phyloP scores from a whole-genome alignment of 2,888 invertebrate genomes.

The Parnassius smintheus region DNA sequence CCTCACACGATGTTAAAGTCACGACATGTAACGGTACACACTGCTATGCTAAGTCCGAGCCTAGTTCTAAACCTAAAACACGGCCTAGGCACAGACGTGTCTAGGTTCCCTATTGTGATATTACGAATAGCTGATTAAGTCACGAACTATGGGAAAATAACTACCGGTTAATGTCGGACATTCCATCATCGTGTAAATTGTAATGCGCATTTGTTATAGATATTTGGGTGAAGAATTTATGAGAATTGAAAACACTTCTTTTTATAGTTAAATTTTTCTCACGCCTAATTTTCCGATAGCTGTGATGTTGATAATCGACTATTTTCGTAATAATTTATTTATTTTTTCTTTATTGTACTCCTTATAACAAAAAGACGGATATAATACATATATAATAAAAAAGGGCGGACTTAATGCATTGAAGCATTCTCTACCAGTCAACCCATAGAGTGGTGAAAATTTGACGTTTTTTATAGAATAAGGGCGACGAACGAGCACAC shows the following conservation, averaged over 20 bases:
- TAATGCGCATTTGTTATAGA: conserved; percentile 10
- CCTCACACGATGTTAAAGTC: conserved; percentile 41
- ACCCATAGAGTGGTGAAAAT: no score
- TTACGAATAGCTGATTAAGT: conserved; percentile 44
- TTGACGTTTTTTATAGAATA: no score
- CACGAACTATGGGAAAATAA: conserved; percentile 48
- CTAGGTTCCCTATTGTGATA: conserved; percentile 39
- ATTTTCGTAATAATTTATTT: no score
- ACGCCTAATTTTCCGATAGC: conserved; percentile 5
- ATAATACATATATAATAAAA: no score
- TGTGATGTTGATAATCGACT: no score
- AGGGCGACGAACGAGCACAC: no score
- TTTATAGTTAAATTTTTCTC: conserved; percentile 13
- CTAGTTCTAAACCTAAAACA: conserved; percentile 47
- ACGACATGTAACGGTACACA: conserved; percentile 52
- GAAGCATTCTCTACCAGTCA: no score
- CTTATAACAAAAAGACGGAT: no score
- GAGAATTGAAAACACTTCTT: not conserved
- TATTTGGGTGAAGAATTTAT: not conserved
- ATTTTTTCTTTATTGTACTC: no score
- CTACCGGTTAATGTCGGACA: conserved; percentile 30
- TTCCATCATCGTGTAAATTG: conserved; percentile 21
- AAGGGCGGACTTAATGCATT: no score
- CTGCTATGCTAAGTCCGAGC: conserved; percentile 42
- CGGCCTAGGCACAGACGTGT: conserved; percentile 44